Percentiles rank a stretch among this genome's conserved stretches.
Conservation (phyloP, 92 coral and sea anemone species). For the Zoanthus sansibaricus region DNA sequence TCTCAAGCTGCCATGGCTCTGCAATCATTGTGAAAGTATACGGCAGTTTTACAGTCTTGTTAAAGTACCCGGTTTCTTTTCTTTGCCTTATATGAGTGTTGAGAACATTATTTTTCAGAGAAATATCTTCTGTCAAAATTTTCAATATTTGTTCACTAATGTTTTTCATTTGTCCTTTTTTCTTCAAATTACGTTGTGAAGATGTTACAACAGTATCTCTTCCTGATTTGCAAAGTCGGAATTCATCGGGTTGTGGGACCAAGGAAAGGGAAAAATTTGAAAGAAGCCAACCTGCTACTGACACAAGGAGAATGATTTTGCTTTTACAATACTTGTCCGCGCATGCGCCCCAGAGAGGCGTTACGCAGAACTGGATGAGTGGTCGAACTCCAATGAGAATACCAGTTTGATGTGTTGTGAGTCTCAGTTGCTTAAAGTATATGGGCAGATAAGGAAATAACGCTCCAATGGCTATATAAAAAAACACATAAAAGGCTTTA, state of each 20-base stretch:
- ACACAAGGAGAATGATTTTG: slow-evolving; percentile 81
- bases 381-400: slow-evolving; percentile 90
- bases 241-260: slow-evolving; percentile 77
- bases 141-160: not conserved
- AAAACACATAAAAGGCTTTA: slow-evolving; percentile 89
- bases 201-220: not conserved
- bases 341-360: slow-evolving; percentile 95
- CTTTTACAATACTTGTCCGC: slow-evolving; percentile 89
- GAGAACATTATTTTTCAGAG: not conserved
- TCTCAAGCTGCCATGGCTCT: slow-evolving; percentile 37
- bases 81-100: not conserved
- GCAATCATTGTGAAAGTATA: slow-evolving; percentile 1
- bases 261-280: slow-evolving; percentile 79
- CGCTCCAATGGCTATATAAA: slow-evolving; percentile 94
- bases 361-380: slow-evolving; percentile 83
- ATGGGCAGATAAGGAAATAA: slow-evolving; percentile 93
- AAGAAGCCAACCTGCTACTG: slow-evolving; percentile 85
- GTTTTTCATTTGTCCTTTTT: not conserved
- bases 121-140: not conserved
- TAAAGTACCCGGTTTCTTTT: not conserved
- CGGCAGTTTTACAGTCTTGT: not conserved
- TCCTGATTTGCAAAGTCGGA: slow-evolving; percentile 59
- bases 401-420: slow-evolving; percentile 89
- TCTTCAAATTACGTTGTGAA: not conserved
- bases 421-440: slow-evolving; percentile 91